Percentiles rank a stretch among this genome's conserved stretches.
These are phyloP conservation scores for Ecliptopera silaceata DNA, from an alignment of 2,888 invertebrate genomes.

Conservation along the genomic window DNA sequence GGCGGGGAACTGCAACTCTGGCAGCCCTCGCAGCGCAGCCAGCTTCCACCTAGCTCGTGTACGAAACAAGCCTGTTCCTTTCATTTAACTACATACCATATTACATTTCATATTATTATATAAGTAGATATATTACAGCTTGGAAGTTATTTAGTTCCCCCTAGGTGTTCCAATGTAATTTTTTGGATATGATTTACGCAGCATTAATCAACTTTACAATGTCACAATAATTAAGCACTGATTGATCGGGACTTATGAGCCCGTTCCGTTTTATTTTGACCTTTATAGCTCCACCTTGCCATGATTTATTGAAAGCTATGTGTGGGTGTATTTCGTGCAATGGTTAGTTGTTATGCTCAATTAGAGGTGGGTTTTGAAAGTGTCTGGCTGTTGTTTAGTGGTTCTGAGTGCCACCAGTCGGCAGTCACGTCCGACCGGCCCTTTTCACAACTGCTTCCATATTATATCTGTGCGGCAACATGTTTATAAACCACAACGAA, in stretches of 20 bases:
- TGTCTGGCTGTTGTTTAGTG: background rate
- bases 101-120: no score
- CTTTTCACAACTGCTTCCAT: conserved; percentile 22
- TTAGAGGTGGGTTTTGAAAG: conserved; percentile 30
- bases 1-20: conserved; percentile 16
- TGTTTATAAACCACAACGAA: conserved; percentile 18
- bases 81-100: no score
- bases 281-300: background rate
- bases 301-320: background rate
- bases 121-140: background rate
- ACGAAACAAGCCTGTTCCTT: no score
- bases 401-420: background rate
- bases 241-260: conserved; percentile 13
- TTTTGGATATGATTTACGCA: conserved; percentile 13
- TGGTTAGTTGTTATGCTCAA: conserved; percentile 11
- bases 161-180: background rate
- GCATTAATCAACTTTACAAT: conserved; percentile 21
- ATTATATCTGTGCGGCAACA: conserved; percentile 21
- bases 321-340: background rate
- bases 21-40: background rate
- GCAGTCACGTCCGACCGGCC: conserved; percentile 13
- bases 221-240: conserved; percentile 22
- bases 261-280: conserved; percentile 7
- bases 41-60: no score
- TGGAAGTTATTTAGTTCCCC: background rate